Evolutionary conservation across 1,140 invertebrate genomes (phyloP).

Genomic region (Cydia splendana): DNA sequence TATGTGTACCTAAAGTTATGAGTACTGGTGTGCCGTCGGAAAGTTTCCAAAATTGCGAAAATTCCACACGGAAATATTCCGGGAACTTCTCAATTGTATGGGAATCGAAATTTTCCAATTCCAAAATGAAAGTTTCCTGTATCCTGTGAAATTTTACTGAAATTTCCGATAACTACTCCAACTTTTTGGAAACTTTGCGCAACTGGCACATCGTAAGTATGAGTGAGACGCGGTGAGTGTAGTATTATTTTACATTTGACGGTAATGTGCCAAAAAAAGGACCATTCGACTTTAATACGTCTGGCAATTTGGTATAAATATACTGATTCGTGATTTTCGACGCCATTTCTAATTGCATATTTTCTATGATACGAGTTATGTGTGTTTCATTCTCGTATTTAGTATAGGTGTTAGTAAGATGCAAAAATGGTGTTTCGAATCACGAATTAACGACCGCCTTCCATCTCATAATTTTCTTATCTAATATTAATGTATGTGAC

Average conservation of each 20-base stretch:
- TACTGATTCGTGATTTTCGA: conserved; percentile 40
- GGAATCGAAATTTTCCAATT: too few relatives aligned
- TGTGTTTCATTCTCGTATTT: conserved; percentile 3
- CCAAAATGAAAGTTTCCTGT: too few relatives aligned
- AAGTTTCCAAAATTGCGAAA: too few relatives aligned
- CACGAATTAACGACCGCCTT: neutral
- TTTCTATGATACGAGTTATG: conserved; percentile 8
- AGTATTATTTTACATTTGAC: conserved; percentile 65
- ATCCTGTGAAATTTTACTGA: too few relatives aligned
- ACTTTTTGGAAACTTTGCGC: too few relatives aligned
- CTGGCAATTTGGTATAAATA: conserved; percentile 36
- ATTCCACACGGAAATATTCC: too few relatives aligned
- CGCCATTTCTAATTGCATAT: conserved; percentile 28
- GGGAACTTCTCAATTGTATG: too few relatives aligned
- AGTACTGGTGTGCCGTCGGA: conserved; percentile 32
- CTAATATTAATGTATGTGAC: conserved; percentile 31
- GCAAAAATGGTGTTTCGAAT: neutral
- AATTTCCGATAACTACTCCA: too few relatives aligned
- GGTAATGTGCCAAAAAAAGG: conserved; percentile 74
- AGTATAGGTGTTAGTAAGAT: neutral
- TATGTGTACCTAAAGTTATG: conserved; percentile 38
- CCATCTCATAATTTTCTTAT: conserved; percentile 27
- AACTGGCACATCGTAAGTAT: too few relatives aligned
- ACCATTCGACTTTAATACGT: conserved; percentile 52
- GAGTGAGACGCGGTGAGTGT: conserved; percentile 43